These are phyloP conservation scores for Xyliphius kryptos DNA, from an alignment of 2,113 vertebrate genomes.

Conservation along the genomic window DNA sequence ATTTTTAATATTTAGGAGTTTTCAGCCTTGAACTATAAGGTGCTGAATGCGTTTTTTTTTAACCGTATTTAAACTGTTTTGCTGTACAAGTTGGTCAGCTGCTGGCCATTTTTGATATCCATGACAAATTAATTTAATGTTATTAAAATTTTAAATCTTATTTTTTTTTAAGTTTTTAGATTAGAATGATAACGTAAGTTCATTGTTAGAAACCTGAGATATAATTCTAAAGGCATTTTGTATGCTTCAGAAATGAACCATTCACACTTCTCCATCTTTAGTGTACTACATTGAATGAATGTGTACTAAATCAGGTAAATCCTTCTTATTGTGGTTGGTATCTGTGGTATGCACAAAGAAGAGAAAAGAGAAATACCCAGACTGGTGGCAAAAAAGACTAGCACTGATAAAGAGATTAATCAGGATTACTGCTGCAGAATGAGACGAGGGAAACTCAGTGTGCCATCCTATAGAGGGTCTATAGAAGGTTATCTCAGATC, in stretches of 20 bases:
- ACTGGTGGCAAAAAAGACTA: constrained; percentile 29
- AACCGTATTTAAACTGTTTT: too few species aligned
- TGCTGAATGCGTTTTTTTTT: too few species aligned
- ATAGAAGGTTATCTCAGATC: background rate
- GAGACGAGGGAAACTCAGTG: constrained; percentile 23
- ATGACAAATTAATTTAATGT: too few species aligned
- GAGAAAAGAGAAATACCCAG: constrained; percentile 33
- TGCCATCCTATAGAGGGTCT: constrained; percentile 19
- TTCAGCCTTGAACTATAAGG: too few species aligned
- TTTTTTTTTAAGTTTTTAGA: too few species aligned
- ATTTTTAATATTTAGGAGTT: too few species aligned
- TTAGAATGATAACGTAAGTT: too few species aligned
- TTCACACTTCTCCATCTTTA: constrained; percentile 18
- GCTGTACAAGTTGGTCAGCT: too few species aligned
- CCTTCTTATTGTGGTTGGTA: constrained; percentile 46
- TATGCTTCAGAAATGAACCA: constrained; percentile 11
- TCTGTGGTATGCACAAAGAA: constrained; percentile 43
- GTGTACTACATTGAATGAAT: constrained; percentile 28
- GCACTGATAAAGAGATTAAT: constrained; percentile 40
- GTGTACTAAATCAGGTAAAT: constrained; percentile 38
- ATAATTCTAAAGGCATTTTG: too few species aligned
- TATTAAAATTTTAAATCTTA: too few species aligned
- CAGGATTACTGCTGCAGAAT: constrained; percentile 32
- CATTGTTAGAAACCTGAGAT: too few species aligned
- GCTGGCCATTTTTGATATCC: too few species aligned